Evolutionary conservation across 2,113 vertebrate genomes (phyloP).

Genomic region (Cynoglossus semilaevis): DNA sequence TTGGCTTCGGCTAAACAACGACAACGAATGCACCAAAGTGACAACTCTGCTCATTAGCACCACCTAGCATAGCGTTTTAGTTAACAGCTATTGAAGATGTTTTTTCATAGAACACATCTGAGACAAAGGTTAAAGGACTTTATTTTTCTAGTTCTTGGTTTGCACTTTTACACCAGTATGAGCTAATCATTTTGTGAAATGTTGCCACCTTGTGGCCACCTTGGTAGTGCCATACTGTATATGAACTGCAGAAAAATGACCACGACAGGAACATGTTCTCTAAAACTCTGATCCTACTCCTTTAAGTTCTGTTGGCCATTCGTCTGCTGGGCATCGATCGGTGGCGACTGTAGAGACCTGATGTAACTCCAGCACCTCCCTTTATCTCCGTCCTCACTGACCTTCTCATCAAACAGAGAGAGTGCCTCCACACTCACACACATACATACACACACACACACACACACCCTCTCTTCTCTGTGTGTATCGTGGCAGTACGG

Average conservation of each 20-base stretch:
- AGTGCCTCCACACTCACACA: conserved; percentile 26
- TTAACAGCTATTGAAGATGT: too few species aligned
- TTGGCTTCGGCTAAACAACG: too few species aligned
- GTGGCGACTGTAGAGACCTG: conserved; percentile 41
- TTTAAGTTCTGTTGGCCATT: conserved; percentile 33
- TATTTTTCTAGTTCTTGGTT: too few species aligned
- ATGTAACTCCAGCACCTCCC: conserved; percentile 37
- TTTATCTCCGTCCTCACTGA: conserved; percentile 59
- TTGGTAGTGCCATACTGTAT: too few species aligned
- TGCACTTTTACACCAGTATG: too few species aligned
- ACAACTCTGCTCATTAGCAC: too few species aligned
- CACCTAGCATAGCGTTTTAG: too few species aligned
- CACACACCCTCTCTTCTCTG: conserved; percentile 31
- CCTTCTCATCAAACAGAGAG: conserved; percentile 67
- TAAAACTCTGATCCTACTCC: conserved; percentile 7
- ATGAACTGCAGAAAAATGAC: background rate
- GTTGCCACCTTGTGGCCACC: too few species aligned
- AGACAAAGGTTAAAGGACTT: too few species aligned
- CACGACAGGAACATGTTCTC: background rate
- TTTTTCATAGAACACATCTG: too few species aligned
- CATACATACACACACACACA: conserved; percentile 11
- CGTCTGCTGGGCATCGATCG: conserved; percentile 41
- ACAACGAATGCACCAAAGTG: too few species aligned
- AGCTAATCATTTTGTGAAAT: too few species aligned
- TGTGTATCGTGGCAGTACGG: conserved; percentile 55